phyloP scores from a whole-genome alignment of 2,888 invertebrate genomes.

The Eretmocerus hayati region DNA sequence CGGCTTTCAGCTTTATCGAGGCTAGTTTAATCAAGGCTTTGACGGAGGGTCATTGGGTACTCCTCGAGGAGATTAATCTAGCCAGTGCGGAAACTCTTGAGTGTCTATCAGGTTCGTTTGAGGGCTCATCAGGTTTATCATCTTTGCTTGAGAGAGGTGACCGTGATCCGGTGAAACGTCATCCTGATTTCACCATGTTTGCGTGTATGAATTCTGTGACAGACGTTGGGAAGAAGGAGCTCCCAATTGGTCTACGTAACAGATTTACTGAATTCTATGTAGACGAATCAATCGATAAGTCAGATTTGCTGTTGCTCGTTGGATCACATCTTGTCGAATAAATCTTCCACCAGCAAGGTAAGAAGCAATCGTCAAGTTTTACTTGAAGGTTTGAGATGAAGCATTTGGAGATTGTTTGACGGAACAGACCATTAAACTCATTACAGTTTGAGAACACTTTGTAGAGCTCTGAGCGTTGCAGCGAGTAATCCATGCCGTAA shows the following conservation, averaged over 20 bases:
- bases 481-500: slow-evolving; percentile 78
- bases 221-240: slow-evolving; percentile 94
- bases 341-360: slow-evolving; percentile 64
- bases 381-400: slow-evolving; percentile 67
- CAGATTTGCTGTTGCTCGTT: slow-evolving; percentile 73
- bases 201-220: slow-evolving; percentile 99
- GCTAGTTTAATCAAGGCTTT: slow-evolving; percentile 90
- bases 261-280: slow-evolving; percentile 96
- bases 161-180: slow-evolving; percentile 69
- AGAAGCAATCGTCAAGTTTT: slow-evolving; percentile 79
- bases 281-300: slow-evolving; percentile 76
- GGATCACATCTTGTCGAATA: slow-evolving; percentile 73
- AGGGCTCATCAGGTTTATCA: slow-evolving; percentile 72
- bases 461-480: slow-evolving; percentile 82
- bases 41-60: slow-evolving; percentile 88
- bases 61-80: slow-evolving; percentile 96
- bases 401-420: slow-evolving; percentile 69
- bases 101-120: slow-evolving; percentile 84
- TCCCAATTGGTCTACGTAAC: slow-evolving; percentile 87
- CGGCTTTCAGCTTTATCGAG: slow-evolving; percentile 88
- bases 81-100: slow-evolving; percentile 95
- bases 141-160: slow-evolving; percentile 88
- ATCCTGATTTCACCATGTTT: slow-evolving; percentile 86
- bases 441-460: slow-evolving; percentile 88
- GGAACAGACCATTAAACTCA: slow-evolving; percentile 83